Evolutionary conservation across 2,888 invertebrate genomes (phyloP).

Genomic region (Apotomis capreana): DNA sequence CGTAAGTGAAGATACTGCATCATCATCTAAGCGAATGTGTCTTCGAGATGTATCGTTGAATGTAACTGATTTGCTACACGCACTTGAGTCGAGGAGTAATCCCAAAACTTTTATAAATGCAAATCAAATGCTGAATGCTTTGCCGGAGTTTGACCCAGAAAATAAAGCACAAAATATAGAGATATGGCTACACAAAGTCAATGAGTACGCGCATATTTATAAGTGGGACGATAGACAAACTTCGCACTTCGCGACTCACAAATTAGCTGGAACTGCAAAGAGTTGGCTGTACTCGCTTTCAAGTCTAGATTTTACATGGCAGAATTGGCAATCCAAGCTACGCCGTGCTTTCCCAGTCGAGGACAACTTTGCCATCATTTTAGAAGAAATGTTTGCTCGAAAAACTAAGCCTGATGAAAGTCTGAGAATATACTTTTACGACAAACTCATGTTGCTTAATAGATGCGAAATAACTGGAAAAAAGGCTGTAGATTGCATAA

Average conservation of each 20-base stretch:
- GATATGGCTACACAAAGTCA: constrained; percentile 1
- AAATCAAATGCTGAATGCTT: constrained; percentile 7
- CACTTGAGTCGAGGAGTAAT: no score
- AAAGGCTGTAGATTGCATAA: no score
- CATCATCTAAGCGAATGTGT: no score
- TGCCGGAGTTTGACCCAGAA: no score
- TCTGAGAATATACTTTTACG: constrained; percentile 1
- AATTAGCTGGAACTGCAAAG: constrained; percentile 10
- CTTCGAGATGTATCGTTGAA: no score
- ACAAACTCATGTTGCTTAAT: no score
- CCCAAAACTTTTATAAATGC: no score
- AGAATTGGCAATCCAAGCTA: not conserved
- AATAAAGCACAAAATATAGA: no score
- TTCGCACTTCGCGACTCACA: constrained; percentile 7
- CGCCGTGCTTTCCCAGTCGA: no score
- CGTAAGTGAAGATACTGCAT: no score
- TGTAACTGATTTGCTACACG: no score
- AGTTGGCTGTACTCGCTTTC: constrained; percentile 2
- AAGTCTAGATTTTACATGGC: constrained; percentile 11
- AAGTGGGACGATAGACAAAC: not conserved
- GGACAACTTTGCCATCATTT: not conserved
- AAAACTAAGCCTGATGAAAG: constrained; percentile 1
- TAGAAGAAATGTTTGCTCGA: not conserved
- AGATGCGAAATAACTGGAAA: no score
- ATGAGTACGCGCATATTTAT: constrained; percentile 6